phyloP scores from a whole-genome alignment of 2,797 vertebrate genomes.

The Hipposideros larvatus region DNA sequence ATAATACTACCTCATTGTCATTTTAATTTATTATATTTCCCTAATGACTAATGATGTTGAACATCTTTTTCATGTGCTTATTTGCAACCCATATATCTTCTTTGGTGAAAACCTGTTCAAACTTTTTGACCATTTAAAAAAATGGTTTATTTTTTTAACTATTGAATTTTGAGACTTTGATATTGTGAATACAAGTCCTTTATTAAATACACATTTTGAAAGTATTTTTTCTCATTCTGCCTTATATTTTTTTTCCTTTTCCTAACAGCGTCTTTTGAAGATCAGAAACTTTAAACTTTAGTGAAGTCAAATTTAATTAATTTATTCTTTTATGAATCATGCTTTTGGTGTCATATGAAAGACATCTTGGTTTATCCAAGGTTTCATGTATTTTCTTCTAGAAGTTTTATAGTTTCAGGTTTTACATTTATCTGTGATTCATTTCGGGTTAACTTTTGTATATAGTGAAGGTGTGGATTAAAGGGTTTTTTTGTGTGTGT shows the following conservation, averaged over 20 bases:
- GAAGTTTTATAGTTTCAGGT: background rate
- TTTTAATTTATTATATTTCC: background rate
- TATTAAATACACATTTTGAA: background rate
- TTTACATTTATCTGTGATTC: background rate
- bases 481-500: background rate
- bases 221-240: background rate
- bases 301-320: background rate
- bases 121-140: background rate
- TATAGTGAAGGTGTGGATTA: background rate
- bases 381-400: background rate
- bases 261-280: background rate
- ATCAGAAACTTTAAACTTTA: background rate
- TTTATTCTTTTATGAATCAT: background rate
- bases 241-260: slow-evolving; percentile 14
- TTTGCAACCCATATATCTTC: background rate
- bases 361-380: background rate
- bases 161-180: background rate
- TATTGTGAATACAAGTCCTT: background rate
- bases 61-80: background rate
- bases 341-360: background rate
- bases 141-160: background rate
- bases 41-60: background rate
- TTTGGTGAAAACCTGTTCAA: background rate
- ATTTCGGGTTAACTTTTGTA: background rate
- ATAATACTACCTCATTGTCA: background rate